These are phyloP conservation scores for Henricia sp. DNA, from an alignment of 53 echinoderm and acorn worm species.

Conservation along the genomic window DNA sequence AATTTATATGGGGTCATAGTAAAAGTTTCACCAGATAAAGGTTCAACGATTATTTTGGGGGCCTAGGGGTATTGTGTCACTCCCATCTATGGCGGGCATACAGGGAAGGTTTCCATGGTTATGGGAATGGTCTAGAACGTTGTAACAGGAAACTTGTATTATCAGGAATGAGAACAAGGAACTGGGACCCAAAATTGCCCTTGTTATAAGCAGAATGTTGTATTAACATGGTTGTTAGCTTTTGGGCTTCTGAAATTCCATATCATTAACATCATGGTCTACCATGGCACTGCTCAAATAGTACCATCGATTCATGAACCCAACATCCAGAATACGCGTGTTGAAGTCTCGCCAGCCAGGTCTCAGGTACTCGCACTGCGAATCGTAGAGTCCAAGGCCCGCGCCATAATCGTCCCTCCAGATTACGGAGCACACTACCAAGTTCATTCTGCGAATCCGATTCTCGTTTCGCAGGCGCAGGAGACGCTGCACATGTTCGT, in stretches of 20 bases:
- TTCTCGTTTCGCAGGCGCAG: conserved; percentile 72
- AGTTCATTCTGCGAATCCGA: conserved; percentile 75
- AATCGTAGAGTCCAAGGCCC: conserved; percentile 70
- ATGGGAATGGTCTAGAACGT: too few species aligned
- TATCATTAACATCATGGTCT: conserved; percentile 88
- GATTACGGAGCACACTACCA: conserved; percentile 84
- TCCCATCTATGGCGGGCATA: too few species aligned
- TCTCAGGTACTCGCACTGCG: conserved; percentile 83
- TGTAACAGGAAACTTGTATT: too few species aligned
- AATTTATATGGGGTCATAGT: too few species aligned
- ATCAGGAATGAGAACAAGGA: too few species aligned
- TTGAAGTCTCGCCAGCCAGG: conserved; percentile 85
- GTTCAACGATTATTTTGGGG: too few species aligned
- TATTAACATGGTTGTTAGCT: conserved; percentile 2
- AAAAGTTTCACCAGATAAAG: too few species aligned
- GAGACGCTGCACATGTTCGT: conserved; percentile 72
- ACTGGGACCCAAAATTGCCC: neutral
- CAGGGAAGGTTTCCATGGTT: too few species aligned
- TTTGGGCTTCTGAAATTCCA: conserved; percentile 37
- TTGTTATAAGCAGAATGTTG: too few species aligned
- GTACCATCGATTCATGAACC: conserved; percentile 80
- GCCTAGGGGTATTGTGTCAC: too few species aligned
- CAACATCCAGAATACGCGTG: conserved; percentile 82
- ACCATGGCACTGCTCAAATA: conserved; percentile 76
- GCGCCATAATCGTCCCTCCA: conserved; percentile 89